Evolutionary conservation across 2,797 vertebrate genomes (phyloP).

Genomic region (Lophura swinhoii): DNA sequence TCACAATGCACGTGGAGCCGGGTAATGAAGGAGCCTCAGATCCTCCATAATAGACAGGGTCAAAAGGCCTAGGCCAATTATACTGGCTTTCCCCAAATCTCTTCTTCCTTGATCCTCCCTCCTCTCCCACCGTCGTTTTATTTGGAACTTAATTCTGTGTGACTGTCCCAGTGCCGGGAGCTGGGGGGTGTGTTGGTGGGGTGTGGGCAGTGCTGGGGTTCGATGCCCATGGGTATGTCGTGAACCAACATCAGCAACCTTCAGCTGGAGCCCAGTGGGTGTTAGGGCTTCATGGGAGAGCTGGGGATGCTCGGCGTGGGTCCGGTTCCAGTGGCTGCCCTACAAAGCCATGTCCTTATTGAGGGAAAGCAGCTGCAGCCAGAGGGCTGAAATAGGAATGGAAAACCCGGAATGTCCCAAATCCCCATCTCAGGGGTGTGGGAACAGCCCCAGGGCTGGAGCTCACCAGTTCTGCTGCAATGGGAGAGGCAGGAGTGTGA

Average conservation of each 20-base stretch:
- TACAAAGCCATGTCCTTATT: rapidly evolving
- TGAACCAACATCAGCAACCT: not conserved
- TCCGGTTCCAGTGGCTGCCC: not conserved
- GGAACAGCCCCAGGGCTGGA: not conserved
- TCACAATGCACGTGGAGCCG: conserved; percentile 9
- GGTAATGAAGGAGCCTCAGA: conserved; percentile 55
- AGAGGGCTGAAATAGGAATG: not conserved
- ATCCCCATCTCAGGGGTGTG: too few relatives aligned
- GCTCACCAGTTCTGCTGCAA: not conserved
- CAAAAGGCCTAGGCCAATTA: conserved; percentile 65
- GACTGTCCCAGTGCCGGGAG: not conserved
- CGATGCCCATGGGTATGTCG: not conserved
- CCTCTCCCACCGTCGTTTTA: conserved; percentile 3
- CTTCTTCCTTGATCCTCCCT: not conserved
- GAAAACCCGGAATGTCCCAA: not conserved
- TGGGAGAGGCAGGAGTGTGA: not conserved
- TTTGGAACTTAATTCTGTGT: conserved; percentile 15
- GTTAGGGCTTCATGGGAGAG: rapidly evolving
- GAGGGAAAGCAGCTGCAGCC: not conserved
- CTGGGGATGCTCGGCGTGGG: rapidly evolving
- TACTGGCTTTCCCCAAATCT: conserved; percentile 32
- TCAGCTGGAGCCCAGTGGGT: not conserved
- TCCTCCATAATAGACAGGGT: conserved; percentile 50
- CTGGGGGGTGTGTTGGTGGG: not conserved
- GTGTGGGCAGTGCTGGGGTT: not conserved